Evolutionary conservation across 2,797 vertebrate genomes (phyloP).

Genomic region (Takifugu ocellatus): DNA sequence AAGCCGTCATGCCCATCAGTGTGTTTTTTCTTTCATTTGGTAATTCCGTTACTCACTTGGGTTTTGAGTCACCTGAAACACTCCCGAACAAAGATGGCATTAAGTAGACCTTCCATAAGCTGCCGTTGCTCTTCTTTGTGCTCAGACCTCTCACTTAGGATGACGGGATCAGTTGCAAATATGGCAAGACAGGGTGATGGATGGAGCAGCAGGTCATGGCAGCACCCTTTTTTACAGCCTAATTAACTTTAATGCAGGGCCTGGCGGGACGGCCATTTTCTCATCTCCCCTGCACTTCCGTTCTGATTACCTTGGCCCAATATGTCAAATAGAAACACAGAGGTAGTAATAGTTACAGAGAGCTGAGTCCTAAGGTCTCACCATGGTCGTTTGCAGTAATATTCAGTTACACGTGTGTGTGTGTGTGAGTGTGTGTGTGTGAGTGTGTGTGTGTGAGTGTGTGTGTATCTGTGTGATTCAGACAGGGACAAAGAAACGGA

Average conservation of each 20-base stretch:
- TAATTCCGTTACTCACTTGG: conserved; percentile 50
- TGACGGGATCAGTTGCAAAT: conserved; percentile 24
- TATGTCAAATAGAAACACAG: conserved; percentile 42
- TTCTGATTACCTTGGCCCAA: conserved; percentile 47
- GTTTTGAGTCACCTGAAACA: conserved; percentile 59
- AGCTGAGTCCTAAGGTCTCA: conserved; percentile 28
- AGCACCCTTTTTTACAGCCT: conserved; percentile 50
- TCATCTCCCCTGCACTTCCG: conserved; percentile 43
- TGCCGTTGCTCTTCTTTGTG: conserved; percentile 19
- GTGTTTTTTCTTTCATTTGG: no score
- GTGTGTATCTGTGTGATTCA: conserved; percentile 8
- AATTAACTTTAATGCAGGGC: conserved; percentile 62
- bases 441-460: conserved; percentile 2
- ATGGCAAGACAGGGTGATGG: conserved; percentile 20
- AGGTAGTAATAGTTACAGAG: conserved; percentile 34
- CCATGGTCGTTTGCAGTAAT: conserved; percentile 37
- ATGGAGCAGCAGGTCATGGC: conserved; percentile 26
- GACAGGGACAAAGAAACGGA: conserved; percentile 44
- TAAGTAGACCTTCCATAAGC: conserved; percentile 46
- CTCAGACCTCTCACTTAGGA: conserved; percentile 25
- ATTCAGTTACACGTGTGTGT: conserved; percentile 26
- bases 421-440: neutral
- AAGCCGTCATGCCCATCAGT: conserved; percentile 37
- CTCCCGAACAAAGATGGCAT: conserved; percentile 65
- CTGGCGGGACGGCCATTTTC: conserved; percentile 44